Evolutionary conservation across 2,797 vertebrate species (phyloP).

Genomic region (Molossus molossus): DNA sequence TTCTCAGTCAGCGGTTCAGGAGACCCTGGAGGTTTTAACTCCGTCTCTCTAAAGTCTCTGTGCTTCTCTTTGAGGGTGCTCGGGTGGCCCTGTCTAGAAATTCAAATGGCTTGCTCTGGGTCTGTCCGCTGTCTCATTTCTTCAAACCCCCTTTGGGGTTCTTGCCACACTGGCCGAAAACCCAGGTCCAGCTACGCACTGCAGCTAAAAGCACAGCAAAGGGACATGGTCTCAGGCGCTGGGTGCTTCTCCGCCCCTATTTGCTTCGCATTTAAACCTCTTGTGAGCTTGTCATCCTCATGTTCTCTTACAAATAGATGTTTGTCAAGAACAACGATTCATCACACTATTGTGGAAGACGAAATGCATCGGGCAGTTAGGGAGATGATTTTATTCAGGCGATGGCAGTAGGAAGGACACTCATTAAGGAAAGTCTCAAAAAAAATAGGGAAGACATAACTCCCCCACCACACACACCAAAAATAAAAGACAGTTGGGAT

Average conservation of each 20-base stretch:
- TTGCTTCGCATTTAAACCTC: background rate
- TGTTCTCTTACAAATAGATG: background rate
- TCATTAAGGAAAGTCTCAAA: background rate
- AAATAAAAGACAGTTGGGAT: fast-evolving
- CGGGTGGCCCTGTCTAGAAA: background rate
- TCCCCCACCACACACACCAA: too few relatives aligned
- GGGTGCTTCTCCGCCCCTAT: fast-evolving
- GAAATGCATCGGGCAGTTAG: background rate
- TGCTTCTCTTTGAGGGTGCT: background rate
- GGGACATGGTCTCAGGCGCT: fast-evolving
- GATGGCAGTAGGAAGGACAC: background rate
- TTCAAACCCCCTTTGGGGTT: background rate
- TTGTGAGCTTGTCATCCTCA: background rate
- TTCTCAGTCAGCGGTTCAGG: background rate
- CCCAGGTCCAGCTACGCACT: too few relatives aligned
- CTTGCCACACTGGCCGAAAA: background rate
- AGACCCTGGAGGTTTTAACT: background rate
- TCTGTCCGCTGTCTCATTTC: background rate
- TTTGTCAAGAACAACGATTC: background rate
- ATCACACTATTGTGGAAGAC: background rate
- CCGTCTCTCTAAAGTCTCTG: background rate
- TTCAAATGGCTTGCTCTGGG: background rate
- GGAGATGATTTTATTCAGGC: background rate
- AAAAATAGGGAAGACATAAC: background rate
- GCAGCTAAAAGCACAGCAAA: background rate